A percentile compares a stretch with the other conserved stretches of the same genome.
phyloP scores from a whole-genome alignment of 2,113 vertebrate genomes.

The Steatornis caripensis region DNA sequence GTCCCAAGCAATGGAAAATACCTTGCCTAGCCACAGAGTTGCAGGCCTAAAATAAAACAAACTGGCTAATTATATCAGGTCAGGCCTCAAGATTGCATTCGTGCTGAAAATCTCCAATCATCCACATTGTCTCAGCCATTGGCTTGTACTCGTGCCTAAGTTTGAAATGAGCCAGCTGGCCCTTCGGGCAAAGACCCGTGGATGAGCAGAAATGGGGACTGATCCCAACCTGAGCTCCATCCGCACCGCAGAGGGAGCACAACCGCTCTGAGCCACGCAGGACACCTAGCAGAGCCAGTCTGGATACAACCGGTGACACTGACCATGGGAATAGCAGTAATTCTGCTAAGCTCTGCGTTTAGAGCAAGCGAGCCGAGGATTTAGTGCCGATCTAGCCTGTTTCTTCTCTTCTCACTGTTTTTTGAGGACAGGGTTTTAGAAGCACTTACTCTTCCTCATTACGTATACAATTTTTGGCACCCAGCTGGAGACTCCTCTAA shows the following conservation, averaged over 20 bases:
- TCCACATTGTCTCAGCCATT: not conserved
- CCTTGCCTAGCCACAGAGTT: not conserved
- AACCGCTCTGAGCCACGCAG: rapidly evolving
- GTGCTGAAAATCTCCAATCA: not conserved
- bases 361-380: not conserved
- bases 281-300: not conserved
- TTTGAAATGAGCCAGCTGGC: not conserved
- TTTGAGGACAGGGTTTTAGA: not conserved
- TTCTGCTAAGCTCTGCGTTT: not conserved
- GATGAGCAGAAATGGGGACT: not conserved
- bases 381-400: not conserved
- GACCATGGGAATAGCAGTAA: not conserved
- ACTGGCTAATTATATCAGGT: not conserved
- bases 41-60: not conserved
- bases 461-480: not conserved
- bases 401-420: not conserved
- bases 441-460: not conserved
- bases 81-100: not conserved
- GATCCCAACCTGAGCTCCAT: not conserved
- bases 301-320: not conserved
- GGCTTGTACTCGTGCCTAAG: not conserved
- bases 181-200: not conserved
- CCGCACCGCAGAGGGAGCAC: not conserved
- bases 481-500: not conserved
- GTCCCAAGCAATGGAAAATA: not conserved